Evolutionary conservation across 2,888 invertebrate genomes (phyloP), one percentile per base, ranked within the genome.

Genomic region (Homarus gammarus): DNA sequence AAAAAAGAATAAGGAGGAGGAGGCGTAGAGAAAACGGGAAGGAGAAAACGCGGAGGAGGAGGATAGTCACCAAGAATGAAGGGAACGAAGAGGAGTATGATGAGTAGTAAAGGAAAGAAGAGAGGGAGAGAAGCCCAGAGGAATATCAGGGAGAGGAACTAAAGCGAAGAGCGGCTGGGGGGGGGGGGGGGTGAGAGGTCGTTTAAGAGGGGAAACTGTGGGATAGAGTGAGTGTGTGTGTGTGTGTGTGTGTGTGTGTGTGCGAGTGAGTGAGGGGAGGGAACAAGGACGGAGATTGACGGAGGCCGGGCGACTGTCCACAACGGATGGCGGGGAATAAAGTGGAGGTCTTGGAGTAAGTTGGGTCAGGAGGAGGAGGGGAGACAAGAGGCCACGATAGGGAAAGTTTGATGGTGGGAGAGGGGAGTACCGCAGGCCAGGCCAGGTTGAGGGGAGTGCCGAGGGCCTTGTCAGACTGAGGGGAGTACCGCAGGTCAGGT

Each of bases 161-260:
- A n/a, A n/a, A n/a, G n/a, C n/a, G n/a, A 64, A 64, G 31, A 64
- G n/a, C 3, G n/a, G n/a, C 64, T 64, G 31, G 64, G 31, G 31
- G 64, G 64, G 27, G 64, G 27, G 31, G 64, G 31, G 31, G 64
- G 64, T 27, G 64, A 27, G 44, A 44, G 44, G 49, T 75, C 40
- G 49, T 44, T 49, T 49, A 75, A 73, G 75, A 75, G 75, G 73
- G 49, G 40, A 75, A 40, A 75, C 40, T 75, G 49, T 75, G 40
- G 75, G 75, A 44, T 12, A 49, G 44, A 8, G 38, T 8, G 18
- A 36, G 73, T 73, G 33, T 73, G 8, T 10, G 3, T 73, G 38
- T 0, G 38, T 8, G 18, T 36, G 73, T 73, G 33, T 73, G 8
- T 10, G 3, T 73, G 38, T 0, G 38, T 8, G 18, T 36, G 73